These are phyloP conservation scores for Lordiphosa stackelbergi DNA, from an alignment of 1,140 invertebrate species.

Conservation along the genomic window DNA sequence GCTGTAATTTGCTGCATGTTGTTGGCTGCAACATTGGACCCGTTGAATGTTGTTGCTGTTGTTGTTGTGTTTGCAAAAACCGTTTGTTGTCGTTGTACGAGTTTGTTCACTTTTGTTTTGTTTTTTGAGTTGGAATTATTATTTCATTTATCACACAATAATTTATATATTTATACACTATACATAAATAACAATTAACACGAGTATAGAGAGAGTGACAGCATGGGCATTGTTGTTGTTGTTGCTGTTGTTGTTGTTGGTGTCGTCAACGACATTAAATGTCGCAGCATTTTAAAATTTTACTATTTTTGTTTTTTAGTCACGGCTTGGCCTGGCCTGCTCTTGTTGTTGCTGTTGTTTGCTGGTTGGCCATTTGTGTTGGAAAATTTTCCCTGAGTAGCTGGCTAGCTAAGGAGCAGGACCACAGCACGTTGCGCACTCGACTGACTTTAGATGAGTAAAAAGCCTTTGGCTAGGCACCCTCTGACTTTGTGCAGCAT, in stretches of 20 bases:
- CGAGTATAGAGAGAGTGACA: conserved; percentile 37
- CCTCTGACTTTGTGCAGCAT: conserved; percentile 23
- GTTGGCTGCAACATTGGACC: conserved; percentile 72
- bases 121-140: conserved; percentile 21
- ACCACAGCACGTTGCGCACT: conserved; percentile 54
- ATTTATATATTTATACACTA: conserved; percentile 59
- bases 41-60: conserved; percentile 50
- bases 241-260: conserved; percentile 21
- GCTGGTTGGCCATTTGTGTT: conserved; percentile 55
- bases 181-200: conserved; percentile 73
- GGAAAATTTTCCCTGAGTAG: conserved; percentile 66
- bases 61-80: conserved; percentile 46
- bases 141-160: conserved; percentile 60
- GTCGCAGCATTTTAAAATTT: conserved; percentile 13
- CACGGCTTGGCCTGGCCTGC: conserved; percentile 27
- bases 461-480: conserved; percentile 26
- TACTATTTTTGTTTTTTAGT: conserved; percentile 15
- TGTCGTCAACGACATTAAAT: conserved; percentile 22
- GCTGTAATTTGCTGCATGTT: conserved; percentile 66
- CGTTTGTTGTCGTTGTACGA: conserved; percentile 65
- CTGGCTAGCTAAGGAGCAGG: conserved; percentile 28
- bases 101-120: conserved; percentile 39
- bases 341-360: conserved; percentile 23
- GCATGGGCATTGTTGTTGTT: conserved; percentile 19
- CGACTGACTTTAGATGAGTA: conserved; percentile 51